Evolutionary conservation across 1,140 invertebrate species (phyloP).

Genomic region (Trichonephila clavipes): DNA sequence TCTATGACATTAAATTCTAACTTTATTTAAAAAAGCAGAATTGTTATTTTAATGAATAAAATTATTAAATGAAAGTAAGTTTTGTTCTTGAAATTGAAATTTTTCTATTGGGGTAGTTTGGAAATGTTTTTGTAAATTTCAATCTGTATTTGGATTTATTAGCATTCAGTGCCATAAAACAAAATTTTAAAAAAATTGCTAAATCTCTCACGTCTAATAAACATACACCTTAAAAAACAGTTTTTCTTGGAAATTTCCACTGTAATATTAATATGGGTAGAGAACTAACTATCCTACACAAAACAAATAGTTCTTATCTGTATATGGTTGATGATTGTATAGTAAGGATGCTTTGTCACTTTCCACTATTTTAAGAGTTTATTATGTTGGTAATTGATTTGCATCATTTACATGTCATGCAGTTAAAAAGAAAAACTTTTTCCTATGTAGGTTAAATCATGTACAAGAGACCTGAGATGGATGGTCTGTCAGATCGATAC

Average conservation of each 20-base stretch:
- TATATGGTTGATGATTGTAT: background rate
- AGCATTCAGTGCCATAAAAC: too few species aligned
- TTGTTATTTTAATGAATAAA: too few species aligned
- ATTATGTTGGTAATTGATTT: slow-evolving; percentile 42
- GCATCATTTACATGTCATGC: slow-evolving; percentile 45
- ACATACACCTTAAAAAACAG: background rate
- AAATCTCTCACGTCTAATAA: too few species aligned
- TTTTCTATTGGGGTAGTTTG: too few species aligned
- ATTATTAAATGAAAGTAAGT: too few species aligned
- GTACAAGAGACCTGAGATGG: slow-evolving; percentile 45
- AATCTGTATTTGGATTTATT: too few species aligned
- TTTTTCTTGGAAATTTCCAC: background rate
- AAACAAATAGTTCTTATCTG: background rate
- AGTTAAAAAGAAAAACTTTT: slow-evolving; percentile 24
- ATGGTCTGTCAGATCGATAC: slow-evolving; percentile 17
- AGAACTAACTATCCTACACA: background rate
- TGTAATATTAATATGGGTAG: background rate
- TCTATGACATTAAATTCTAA: too few species aligned
- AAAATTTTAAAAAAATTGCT: too few species aligned
- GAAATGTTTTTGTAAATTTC: too few species aligned
- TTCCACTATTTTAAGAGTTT: slow-evolving; percentile 60
- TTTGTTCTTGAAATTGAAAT: too few species aligned
- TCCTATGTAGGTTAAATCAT: slow-evolving; percentile 49
- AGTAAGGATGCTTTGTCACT: slow-evolving; percentile 34
- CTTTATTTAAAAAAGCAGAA: too few species aligned